These are phyloP conservation scores for Cordilura impudica DNA, from an alignment of 2,888 invertebrate species.

Conservation along the genomic window DNA sequence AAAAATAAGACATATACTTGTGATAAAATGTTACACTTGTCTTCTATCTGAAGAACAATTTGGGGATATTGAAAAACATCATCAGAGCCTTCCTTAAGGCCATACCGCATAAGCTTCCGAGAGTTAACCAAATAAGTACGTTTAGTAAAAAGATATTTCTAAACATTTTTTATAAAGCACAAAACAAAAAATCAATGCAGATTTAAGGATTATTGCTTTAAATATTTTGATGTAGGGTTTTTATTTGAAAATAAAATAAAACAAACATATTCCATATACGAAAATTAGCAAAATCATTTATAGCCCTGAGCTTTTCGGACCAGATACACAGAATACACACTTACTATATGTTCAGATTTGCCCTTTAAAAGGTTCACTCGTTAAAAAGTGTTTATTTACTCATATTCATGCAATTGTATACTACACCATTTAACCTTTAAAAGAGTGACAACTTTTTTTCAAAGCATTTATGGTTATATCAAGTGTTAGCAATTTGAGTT, in stretches of 20 bases:
- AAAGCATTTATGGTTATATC: too few relatives aligned
- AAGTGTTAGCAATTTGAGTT: too few relatives aligned
- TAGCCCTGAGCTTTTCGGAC: conserved; percentile 61
- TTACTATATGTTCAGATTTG: conserved; percentile 13
- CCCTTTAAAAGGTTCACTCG: conserved; percentile 50
- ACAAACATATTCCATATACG: conserved; percentile 3
- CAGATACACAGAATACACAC: conserved; percentile 22
- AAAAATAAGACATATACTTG: neutral
- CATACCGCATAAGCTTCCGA: conserved; percentile 57
- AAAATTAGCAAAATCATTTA: conserved; percentile 64
- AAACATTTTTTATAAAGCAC: conserved; percentile 30
- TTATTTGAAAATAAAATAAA: conserved; percentile 1
- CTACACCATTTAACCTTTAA: neutral
- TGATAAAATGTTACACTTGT: neutral
- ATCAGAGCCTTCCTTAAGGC: conserved; percentile 32
- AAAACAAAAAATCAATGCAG: conserved; percentile 48
- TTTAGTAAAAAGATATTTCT: conserved; percentile 25
- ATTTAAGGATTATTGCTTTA: conserved; percentile 41
- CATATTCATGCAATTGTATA: conserved; percentile 20
- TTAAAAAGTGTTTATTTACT: conserved; percentile 58
- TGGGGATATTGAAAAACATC: conserved; percentile 18
- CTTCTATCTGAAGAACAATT: conserved; percentile 1
- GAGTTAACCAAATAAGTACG: conserved; percentile 49
- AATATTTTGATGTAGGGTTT: conserved; percentile 17
- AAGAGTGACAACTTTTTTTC: neutral